phyloP scores from a whole-genome alignment of 2,888 invertebrate genomes.

The Hypomecis punctinalis region DNA sequence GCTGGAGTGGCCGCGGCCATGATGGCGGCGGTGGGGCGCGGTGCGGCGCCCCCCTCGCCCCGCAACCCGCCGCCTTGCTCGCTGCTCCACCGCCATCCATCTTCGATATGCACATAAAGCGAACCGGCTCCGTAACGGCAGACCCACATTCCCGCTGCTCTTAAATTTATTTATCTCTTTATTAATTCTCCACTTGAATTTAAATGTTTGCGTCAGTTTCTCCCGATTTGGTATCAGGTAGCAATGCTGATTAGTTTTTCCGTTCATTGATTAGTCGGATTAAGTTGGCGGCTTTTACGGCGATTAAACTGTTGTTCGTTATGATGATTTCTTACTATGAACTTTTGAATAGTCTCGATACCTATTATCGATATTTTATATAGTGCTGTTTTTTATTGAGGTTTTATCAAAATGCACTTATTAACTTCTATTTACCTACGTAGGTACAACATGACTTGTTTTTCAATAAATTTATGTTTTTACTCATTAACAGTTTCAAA shows the following conservation, averaged over 20 bases:
- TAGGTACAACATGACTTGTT: too few species aligned
- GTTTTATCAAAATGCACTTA: too few species aligned
- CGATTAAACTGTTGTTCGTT: neutral
- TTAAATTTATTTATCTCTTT: conserved; percentile 85
- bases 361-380: too few species aligned
- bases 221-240: conserved; percentile 33
- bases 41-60: conserved; percentile 50
- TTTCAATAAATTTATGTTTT: too few species aligned
- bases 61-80: conserved; percentile 46
- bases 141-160: conserved; percentile 82
- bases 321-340: neutral
- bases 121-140: conserved; percentile 82
- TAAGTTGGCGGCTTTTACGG: neutral
- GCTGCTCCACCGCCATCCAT: conserved; percentile 76
- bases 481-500: too few species aligned
- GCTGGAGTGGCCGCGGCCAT: conserved; percentile 81
- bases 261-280: conserved; percentile 1
- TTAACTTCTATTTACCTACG: too few species aligned
- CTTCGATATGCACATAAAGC: conserved; percentile 84
- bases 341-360: too few species aligned
- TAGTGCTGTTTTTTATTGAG: too few species aligned
- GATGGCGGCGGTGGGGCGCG: conserved; percentile 65
- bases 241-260: conserved; percentile 32
- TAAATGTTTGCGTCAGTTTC: conserved; percentile 71
- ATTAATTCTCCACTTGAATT: conserved; percentile 82